These are phyloP conservation scores for Tupaia chinensis DNA, from an alignment of 2,113 vertebrate genomes.

Conservation along the genomic window DNA sequence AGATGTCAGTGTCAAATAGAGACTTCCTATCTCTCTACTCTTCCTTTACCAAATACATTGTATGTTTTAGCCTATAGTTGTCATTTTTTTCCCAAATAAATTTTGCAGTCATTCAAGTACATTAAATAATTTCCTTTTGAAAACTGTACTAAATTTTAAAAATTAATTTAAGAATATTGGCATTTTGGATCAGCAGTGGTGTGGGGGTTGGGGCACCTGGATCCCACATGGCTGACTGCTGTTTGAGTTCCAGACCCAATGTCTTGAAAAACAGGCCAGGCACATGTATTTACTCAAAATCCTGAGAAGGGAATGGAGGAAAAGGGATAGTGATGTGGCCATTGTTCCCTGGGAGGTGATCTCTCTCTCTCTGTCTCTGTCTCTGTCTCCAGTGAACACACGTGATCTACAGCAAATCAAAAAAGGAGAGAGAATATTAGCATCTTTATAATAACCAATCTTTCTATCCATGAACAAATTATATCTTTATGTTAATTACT, in stretches of 20 bases:
- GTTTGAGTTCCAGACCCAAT: no score
- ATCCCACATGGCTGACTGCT: no score
- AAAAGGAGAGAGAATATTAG: neutral
- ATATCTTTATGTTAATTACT: neutral
- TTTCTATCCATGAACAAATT: neutral
- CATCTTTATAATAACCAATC: conserved; percentile 4
- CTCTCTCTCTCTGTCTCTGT: no score
- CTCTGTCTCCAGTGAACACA: no score
- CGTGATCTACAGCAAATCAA: no score
- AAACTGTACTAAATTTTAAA: neutral
- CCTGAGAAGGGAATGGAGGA: no score
- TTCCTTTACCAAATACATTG: conserved; percentile 10
- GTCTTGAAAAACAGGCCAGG: no score
- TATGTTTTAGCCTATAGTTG: neutral
- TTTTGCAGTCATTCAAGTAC: neutral
- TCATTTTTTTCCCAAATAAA: neutral
- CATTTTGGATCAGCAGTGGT: neutral
- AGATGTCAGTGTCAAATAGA: neutral
- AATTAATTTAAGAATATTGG: neutral
- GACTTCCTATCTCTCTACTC: neutral
- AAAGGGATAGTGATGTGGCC: no score
- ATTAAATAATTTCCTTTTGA: neutral
- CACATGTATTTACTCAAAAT: no score
- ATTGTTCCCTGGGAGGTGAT: no score
- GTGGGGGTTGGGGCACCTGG: no score